Percentiles rank a stretch among this genome's conserved stretches.
Conservation (phyloP, 1,140 invertebrate genomes). For the Ostrea denselamellosa region DNA sequence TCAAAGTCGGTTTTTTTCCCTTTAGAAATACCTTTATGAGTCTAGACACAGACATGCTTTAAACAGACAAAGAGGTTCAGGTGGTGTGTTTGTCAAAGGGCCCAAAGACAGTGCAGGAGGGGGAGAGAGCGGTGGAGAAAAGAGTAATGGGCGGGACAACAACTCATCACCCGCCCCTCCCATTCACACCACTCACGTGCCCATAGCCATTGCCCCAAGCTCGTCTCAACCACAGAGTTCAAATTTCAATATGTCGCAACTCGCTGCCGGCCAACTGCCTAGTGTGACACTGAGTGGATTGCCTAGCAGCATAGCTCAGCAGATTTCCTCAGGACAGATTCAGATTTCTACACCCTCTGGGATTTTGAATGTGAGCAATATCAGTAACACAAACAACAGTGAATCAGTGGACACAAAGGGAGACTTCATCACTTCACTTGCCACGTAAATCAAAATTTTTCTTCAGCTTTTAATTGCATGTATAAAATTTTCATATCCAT, state of each 20-base stretch:
- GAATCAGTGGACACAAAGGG: slow-evolving; percentile 27
- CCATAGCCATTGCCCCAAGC: slow-evolving; percentile 51
- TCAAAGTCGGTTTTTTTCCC: slow-evolving; percentile 38
- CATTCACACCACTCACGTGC: slow-evolving; percentile 43
- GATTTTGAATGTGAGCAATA: slow-evolving; percentile 20
- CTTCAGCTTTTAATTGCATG: background rate
- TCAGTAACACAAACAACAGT: background rate
- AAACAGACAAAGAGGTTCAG: slow-evolving; percentile 97
- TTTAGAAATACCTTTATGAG: slow-evolving; percentile 99
- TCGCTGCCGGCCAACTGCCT: background rate
- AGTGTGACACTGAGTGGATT: slow-evolving; percentile 7
- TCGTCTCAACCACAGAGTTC: slow-evolving; percentile 7
- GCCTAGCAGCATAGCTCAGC: slow-evolving; percentile 22
- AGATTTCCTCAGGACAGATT: slow-evolving; percentile 39
- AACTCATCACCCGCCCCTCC: slow-evolving; percentile 24
- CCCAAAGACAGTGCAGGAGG: slow-evolving; percentile 41
- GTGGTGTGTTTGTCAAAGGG: slow-evolving; percentile 82
- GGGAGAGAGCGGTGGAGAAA: slow-evolving; percentile 28
- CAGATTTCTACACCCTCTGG: slow-evolving; percentile 26
- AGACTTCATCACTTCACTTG: slow-evolving; percentile 18
- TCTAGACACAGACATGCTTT: slow-evolving; percentile 98
- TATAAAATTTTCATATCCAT: slow-evolving; percentile 25
- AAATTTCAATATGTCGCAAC: slow-evolving; percentile 15
- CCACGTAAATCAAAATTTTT: background rate
- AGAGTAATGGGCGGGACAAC: slow-evolving; percentile 35